Evolutionary conservation across 2,797 vertebrate genomes (phyloP).

Genomic region (Catostomus latipinnis): DNA sequence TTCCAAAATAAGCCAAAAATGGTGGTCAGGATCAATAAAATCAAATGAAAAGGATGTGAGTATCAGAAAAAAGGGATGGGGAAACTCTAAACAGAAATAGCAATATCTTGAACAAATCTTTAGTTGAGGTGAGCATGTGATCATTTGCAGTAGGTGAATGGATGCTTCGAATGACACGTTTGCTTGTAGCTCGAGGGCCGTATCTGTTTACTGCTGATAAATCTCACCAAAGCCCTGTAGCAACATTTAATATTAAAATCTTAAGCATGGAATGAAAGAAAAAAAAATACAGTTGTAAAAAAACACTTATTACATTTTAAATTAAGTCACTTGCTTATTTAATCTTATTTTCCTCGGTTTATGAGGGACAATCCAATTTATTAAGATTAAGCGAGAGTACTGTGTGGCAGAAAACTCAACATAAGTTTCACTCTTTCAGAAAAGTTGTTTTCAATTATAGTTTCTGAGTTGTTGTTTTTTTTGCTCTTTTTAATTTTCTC

Average conservation of each 20-base stretch:
- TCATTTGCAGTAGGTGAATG: conserved; percentile 60
- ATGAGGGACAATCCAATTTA: conserved; percentile 66
- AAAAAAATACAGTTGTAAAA: conserved; percentile 28
- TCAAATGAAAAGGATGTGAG: neutral
- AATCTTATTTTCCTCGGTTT: conserved; percentile 51
- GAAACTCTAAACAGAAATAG: conserved; percentile 40
- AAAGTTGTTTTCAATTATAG: neutral
- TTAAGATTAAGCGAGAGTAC: conserved; percentile 50
- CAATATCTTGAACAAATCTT: conserved; percentile 55
- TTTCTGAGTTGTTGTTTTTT: too few relatives aligned
- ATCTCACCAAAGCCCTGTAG: conserved; percentile 65
- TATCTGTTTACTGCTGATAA: conserved; percentile 76
- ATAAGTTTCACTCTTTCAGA: neutral
- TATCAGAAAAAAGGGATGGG: conserved; percentile 42
- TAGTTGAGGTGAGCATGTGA: conserved; percentile 55
- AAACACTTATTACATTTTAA: conserved; percentile 47
- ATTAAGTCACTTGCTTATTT: conserved; percentile 66
- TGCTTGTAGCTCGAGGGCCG: conserved; percentile 64
- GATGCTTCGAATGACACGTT: conserved; percentile 47
- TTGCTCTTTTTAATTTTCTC: too few relatives aligned
- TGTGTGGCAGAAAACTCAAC: conserved; percentile 49
- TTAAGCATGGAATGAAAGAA: conserved; percentile 53
- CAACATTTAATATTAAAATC: conserved; percentile 69
- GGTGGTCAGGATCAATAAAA: conserved; percentile 23
- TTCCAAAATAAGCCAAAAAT: conserved; percentile 6